phyloP scores from a whole-genome alignment of 2,113 vertebrate species.

The Gobiocypris rarus region DNA sequence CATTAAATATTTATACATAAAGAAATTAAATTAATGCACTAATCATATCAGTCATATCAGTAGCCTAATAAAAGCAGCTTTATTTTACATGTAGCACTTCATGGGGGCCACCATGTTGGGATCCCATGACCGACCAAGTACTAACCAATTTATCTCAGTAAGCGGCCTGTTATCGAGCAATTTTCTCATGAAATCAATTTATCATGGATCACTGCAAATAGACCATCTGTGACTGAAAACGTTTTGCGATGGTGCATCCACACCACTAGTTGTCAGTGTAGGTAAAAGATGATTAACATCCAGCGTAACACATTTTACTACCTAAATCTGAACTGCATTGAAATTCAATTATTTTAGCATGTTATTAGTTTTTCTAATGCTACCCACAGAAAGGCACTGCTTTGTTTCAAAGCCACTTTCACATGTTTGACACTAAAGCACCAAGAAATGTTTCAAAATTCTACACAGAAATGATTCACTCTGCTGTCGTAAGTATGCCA shows the following conservation, averaged over 20 bases:
- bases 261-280: background rate
- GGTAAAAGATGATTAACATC: background rate
- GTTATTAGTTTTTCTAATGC: background rate
- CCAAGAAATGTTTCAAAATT: conserved; percentile 40
- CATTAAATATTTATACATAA: no score
- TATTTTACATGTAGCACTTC: background rate
- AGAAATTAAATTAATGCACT: background rate
- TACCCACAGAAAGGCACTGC: background rate
- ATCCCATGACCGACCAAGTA: background rate
- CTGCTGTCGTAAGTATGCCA: background rate
- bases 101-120: background rate
- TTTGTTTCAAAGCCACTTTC: background rate
- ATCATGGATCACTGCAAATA: background rate
- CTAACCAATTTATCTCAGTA: background rate
- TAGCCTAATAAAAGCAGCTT: background rate
- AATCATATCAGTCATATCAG: background rate
- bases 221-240: background rate
- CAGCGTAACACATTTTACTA: background rate
- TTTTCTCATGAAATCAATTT: background rate
- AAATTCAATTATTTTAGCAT: background rate
- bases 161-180: background rate
- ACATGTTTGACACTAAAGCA: conserved; percentile 21
- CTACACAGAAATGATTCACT: conserved; percentile 38
- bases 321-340: no score
- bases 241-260: background rate